Evolutionary conservation across 2,888 invertebrate species (phyloP), one percentile per base, ranked within the genome.

Genomic region (Polydrusus tereticollis): DNA sequence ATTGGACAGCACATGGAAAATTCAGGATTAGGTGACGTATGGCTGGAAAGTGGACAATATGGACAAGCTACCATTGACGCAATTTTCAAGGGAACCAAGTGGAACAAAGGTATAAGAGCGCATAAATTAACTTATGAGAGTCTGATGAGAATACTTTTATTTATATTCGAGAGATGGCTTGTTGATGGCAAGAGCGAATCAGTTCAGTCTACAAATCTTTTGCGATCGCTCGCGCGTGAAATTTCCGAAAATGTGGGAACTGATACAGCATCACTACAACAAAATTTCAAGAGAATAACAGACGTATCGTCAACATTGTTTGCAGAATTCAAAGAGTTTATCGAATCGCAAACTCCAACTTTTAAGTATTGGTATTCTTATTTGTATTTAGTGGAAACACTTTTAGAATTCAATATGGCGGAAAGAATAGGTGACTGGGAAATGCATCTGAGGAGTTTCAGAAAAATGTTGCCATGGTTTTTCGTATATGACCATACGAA

Each of bases 71-170:
- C 75, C 3, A 55, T 71, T 50, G 23, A 26, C 20, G 63, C 55
- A 14, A 68, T 75, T 50, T 36, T 74, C 0, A 29, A 21, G 6
- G 72, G 75, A 8, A 75, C 73, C 33, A 70, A 69, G 58, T 77
- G 26, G 14, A 74, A 75, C 23, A 74, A 75, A 47, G 68, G 21
- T 1, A 66, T 75, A 10, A 1, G 75, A 71, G 75, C 73, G 7
- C 72, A 75, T 45, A 76, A 76, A 57, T n/a, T 77, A 21, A 77
- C 76, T 6, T 75, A 75, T 21, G 76, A 75, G 47, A 60, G 67
- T 68, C 41, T 76, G 1, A 59, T 69, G 69, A 65, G 76, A 64
- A 36, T 74, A 29, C 16, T 73, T 8, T 33, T 73, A 3, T 21
- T 67, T 0, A 7, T 64, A 0, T 75, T 73, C 45, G 18, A 67